Evolutionary conservation across 1,140 invertebrate species (phyloP), one percentile per base, ranked within the genome.

Genomic region (Danaus melanippus): DNA sequence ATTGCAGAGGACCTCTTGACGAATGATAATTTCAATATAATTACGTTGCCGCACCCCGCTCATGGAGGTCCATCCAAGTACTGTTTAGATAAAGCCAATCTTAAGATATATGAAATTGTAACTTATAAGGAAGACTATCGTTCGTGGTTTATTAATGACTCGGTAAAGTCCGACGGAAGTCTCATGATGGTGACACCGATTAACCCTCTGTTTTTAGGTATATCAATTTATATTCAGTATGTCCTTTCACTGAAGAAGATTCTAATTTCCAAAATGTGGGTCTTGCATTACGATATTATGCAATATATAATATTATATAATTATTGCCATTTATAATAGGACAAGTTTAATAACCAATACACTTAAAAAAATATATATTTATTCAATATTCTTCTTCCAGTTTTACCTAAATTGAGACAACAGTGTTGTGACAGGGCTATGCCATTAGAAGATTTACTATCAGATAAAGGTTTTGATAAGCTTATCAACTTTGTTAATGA

Each of bases 131-230:
- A 76, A 51, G 69, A 67, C 49, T 62, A 74, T 46, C 52, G 75
- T 43, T 69, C 69, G 50, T 69, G 73, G 73, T 68, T 76, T 58
- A 61, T 76, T 41, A 66, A 62, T 46, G 67, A 71, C 32, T 58
- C 55, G 15, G 91, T 94, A 0, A 93, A 92, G 78, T 93, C 92
- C 46, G 92, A 94, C 87, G 93, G 93, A 17, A 92, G 90, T 71
- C 88, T 93, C 66, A 89, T 92, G 56, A 81, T 94, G 42, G 91
- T 91, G 10, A 92, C 92, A 42, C 92, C 92, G 2, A 85, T 94
- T 43, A 92, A 95, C 86, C 90, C 92, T 39, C 88, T 93, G 53
- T 93, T 94, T 79, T 81, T 94, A 74, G 87, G 89, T 89, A 76
- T 71, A 62, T 61, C 46, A 50, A 32, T 32, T 32, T 32, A 32